Percentiles rank a stretch among this genome's conserved stretches.
Conservation (phyloP, 2,113 vertebrate species). For the Nannospalax galili region DNA sequence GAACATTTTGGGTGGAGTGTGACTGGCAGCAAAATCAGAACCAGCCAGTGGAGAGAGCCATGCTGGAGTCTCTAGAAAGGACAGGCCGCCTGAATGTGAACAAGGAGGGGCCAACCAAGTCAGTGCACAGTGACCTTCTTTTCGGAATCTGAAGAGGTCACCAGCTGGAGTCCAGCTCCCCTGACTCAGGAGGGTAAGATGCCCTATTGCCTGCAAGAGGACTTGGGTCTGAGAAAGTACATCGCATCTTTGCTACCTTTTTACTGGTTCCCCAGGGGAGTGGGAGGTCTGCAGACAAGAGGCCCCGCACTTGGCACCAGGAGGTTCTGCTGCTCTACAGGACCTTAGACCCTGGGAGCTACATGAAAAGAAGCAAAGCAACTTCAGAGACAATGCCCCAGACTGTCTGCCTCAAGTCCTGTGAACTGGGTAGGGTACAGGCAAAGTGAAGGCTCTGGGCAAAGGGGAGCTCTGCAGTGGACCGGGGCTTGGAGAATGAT, state of each 20-base stretch:
- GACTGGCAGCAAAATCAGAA: not conserved
- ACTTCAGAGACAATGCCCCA: not conserved
- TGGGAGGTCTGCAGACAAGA: not conserved
- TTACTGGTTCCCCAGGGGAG: not conserved
- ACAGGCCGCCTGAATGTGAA: not conserved
- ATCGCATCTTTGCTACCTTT: too few species aligned
- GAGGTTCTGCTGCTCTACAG: not conserved
- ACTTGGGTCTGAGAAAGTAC: not conserved
- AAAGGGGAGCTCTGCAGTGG: not conserved
- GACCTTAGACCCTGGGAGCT: not conserved
- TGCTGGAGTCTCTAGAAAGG: not conserved
- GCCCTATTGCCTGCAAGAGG: not conserved
- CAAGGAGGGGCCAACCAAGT: too few species aligned
- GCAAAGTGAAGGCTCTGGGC: fast-evolving
- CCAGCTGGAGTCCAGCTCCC: not conserved
- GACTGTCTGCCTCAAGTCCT: not conserved
- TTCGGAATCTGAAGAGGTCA: not conserved
- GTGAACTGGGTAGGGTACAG: not conserved
- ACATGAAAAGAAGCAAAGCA: not conserved
- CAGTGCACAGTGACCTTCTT: not conserved
- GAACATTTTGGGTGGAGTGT: not conserved
- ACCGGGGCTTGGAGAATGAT: fast-evolving
- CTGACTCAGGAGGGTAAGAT: not conserved
- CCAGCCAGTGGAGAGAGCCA: not conserved
- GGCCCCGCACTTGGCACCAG: not conserved